phyloP scores from a whole-genome alignment of 1,140 invertebrate genomes.

The Caenorhabditis elegans region WBcel235 BX284603.4:8321501-8322000 shows the following conservation, averaged over 20 bases:
- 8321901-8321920: too few species aligned
- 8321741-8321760: not conserved
- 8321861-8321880: too few species aligned
- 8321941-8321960: too few species aligned
- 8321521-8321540: not conserved
- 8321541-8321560: not conserved
- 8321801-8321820: too few species aligned
- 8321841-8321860: too few species aligned
- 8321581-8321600: not conserved
- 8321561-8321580: slow-evolving; percentile 7
- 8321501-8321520: slow-evolving; percentile 33
- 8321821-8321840: too few species aligned
- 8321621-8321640: not conserved
- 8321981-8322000: too few species aligned
- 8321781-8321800: too few species aligned
- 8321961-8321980: too few species aligned
- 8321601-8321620: not conserved
- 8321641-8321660: not conserved
- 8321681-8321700: not conserved
- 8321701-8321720: not conserved
- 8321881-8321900: too few species aligned
- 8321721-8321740: not conserved
- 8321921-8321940: too few species aligned
- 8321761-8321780: not conserved
- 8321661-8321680: slow-evolving; percentile 24